Evolutionary conservation across 37 sponge, comb jelly and placozoan species (phyloP).

Genomic region (Crambe crambe): DNA sequence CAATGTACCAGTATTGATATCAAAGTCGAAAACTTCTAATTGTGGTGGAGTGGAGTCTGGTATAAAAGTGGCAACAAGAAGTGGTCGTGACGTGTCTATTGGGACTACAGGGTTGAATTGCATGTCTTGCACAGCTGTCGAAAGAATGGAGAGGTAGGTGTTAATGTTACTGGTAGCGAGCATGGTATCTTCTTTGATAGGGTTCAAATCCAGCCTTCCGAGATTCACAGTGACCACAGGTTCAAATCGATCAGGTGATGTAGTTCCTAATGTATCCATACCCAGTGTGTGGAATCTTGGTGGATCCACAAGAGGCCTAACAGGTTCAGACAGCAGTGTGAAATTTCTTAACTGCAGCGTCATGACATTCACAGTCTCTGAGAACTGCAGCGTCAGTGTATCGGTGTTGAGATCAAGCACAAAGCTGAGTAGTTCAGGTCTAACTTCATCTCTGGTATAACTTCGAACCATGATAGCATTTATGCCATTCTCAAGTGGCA

Average conservation of each 20-base stretch:
- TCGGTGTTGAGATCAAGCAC: constrained; percentile 62
- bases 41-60: constrained; percentile 51
- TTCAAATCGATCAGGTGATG: constrained; percentile 43
- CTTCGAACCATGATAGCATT: constrained; percentile 47
- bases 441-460: constrained; percentile 49
- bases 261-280: constrained; percentile 26
- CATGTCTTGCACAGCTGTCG: constrained; percentile 71
- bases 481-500: constrained; percentile 53
- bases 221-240: constrained; percentile 59
- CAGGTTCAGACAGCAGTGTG: constrained; percentile 58
- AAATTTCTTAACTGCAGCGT: constrained; percentile 50
- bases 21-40: constrained; percentile 63
- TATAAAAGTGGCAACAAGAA: constrained; percentile 45
- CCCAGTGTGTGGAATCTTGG: constrained; percentile 25
- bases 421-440: constrained; percentile 53
- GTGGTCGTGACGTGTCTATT: constrained; percentile 31
- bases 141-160: constrained; percentile 60
- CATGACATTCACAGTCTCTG: constrained; percentile 78
- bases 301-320: not conserved
- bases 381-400: constrained; percentile 66
- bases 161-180: constrained; percentile 65
- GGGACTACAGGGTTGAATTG: constrained; percentile 54
- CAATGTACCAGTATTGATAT: constrained; percentile 67
- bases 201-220: constrained; percentile 75
- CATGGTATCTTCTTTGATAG: constrained; percentile 53